These are phyloP conservation scores for Enteromius radiatus DNA, from an alignment of 2,797 vertebrate species.

Conservation along the genomic window DNA sequence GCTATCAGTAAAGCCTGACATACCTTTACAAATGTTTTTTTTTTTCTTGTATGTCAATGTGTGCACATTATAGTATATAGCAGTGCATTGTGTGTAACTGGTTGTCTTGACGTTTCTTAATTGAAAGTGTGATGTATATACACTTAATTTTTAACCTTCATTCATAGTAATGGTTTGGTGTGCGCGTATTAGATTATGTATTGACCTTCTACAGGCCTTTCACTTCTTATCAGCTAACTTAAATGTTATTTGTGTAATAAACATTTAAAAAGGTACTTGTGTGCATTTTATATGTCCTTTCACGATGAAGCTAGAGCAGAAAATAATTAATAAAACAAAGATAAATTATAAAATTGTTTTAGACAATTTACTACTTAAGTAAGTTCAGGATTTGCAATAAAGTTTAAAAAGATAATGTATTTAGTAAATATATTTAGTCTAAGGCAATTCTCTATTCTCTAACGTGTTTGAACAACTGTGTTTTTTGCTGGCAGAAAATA, in stretches of 20 bases:
- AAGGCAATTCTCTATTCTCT: neutral
- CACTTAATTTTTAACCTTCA: neutral
- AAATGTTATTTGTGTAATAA: constrained; percentile 14
- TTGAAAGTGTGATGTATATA: neutral
- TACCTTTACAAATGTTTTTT: neutral
- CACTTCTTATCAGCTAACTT: neutral
- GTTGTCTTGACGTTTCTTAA: neutral
- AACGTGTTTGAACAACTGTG: neutral
- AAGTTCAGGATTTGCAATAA: neutral
- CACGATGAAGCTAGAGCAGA: accelerated
- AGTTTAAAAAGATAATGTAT: neutral
- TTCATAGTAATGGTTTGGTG: neutral
- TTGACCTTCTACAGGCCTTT: neutral
- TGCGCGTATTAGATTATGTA: neutral
- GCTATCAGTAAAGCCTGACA: neutral
- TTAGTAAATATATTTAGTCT: neutral
- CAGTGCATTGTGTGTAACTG: neutral
- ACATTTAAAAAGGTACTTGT: neutral
- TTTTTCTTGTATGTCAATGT: neutral
- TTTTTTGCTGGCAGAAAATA: neutral
- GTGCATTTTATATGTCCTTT: neutral
- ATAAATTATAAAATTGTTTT: neutral
- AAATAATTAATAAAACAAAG: neutral
- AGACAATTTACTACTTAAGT: neutral
- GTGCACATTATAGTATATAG: neutral